Conservation (phyloP, 1,140 invertebrate genomes). For the Aporrectodea caliginosa region DNA sequence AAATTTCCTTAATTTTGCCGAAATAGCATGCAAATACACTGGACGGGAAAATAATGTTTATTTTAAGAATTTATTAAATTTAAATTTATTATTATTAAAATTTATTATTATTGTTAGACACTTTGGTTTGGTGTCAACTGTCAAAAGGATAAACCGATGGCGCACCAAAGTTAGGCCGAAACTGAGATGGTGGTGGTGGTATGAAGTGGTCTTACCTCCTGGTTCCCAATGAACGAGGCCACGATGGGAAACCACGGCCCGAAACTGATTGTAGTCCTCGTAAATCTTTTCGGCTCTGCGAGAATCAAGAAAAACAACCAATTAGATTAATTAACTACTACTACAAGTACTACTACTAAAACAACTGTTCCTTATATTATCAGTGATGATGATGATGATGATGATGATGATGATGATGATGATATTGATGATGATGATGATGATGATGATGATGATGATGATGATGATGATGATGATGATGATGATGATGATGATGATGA, state of each 20-base stretch:
- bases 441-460: conserved; percentile 13
- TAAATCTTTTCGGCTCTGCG: conserved; percentile 32
- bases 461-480: conserved; percentile 17
- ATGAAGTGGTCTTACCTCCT: conserved; percentile 15
- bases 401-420: conserved; percentile 13
- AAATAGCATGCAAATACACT: neutral
- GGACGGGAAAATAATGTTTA: no score
- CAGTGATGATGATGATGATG: conserved; percentile 8
- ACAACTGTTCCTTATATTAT: neutral
- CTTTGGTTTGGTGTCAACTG: neutral
- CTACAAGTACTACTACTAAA: neutral
- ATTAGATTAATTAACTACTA: neutral
- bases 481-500: conserved; percentile 19
- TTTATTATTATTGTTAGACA: no score
- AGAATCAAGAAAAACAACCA: neutral
- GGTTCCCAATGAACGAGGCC: conserved; percentile 34
- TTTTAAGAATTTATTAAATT: no score
- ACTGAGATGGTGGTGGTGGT: neutral
- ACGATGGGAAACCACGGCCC: conserved; percentile 18
- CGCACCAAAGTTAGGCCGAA: neutral
- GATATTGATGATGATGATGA: conserved; percentile 5
- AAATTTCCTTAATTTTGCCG: no score
- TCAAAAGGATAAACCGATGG: neutral
- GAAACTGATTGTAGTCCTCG: conserved; percentile 32
- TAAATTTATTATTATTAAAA: no score